These are phyloP conservation scores for Stigmatopora argus DNA, from an alignment of 2,113 vertebrate genomes.

Conservation along the genomic window DNA sequence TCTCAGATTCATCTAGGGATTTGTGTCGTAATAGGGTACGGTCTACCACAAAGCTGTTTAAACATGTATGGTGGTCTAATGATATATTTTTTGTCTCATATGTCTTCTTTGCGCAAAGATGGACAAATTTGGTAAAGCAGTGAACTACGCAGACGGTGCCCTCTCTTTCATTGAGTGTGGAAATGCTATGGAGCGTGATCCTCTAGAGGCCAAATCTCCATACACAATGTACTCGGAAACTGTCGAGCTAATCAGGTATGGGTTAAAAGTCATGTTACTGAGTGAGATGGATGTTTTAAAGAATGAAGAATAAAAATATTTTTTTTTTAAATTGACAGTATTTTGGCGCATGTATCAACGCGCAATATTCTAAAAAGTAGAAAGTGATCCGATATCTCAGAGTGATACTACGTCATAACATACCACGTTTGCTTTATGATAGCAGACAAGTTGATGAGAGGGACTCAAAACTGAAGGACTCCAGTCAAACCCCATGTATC, in stretches of 20 bases:
- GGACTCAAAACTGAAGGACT: slow-evolving; percentile 27
- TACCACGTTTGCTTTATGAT: slow-evolving; percentile 20
- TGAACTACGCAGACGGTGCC: slow-evolving; percentile 95
- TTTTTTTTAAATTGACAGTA: neutral
- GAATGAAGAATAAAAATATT: neutral
- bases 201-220: slow-evolving; percentile 93
- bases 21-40: slow-evolving; percentile 42
- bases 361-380: too few relatives aligned
- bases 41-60: slow-evolving; percentile 17
- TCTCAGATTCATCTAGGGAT: slow-evolving; percentile 44
- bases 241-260: slow-evolving; percentile 94
- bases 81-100: slow-evolving; percentile 5
- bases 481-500: slow-evolving; percentile 38
- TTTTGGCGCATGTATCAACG: too few relatives aligned
- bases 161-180: slow-evolving; percentile 97
- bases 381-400: too few relatives aligned
- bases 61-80: slow-evolving; percentile 13
- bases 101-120: slow-evolving; percentile 63
- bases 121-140: slow-evolving; percentile 95
- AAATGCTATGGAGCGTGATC: slow-evolving; percentile 96
- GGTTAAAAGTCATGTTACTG: neutral
- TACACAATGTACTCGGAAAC: slow-evolving; percentile 99
- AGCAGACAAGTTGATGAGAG: slow-evolving; percentile 11
- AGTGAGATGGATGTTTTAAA: neutral
- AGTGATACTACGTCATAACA: slow-evolving; percentile 17